Evolutionary conservation across 2,888 invertebrate species (phyloP), one percentile per base, ranked within the genome.

Genomic region (Patella depressa): DNA sequence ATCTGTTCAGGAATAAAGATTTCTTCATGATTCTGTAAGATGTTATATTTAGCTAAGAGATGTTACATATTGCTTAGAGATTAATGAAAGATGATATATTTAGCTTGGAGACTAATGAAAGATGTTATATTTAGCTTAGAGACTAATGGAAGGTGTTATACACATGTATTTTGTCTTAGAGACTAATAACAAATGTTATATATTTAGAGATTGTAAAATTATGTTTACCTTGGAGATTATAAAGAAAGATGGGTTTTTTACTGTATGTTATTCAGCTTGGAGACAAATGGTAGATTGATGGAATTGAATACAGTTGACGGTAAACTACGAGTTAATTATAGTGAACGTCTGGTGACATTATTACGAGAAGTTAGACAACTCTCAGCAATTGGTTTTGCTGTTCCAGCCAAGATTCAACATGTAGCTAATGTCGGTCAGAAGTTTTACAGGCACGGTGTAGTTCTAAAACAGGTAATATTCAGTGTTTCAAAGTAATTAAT

Each of bases 281-380:
- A 93, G 82, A 93, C 92, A 2, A 92, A 91, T 77, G 93, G 93
- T n/a, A 87, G 91, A 55, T 86, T 93, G 75, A 93, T 93, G 93
- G 91, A 92, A 79, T 81, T 93, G 77, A 91, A 91, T 80, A 89
- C 91, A 72, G 89, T 88, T 73, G 91, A 91, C 79, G 93, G 93
- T 9, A 91, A 92, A 79, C 85, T 93, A 76, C 94, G 95, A 80
- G 98, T 99, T 0, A 97, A 96, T 87, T 99, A 96, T 92, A 96
- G 97, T 87, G 95, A 96, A 0, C 94, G 96, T 73, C 92, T 98
- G 74, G 95, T 96, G 15, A 95, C 95, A 70, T 93, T 97, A 72
- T 95, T 98, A 87, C 93, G 95, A 80, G 98, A 99, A 92, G 97
- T 98, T 12, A 94, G 97, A 3, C 96, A 97, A 86, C 93, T 99